Evolutionary conservation across 2,113 vertebrate genomes (phyloP).

Genomic region (Crotalus viridis): DNA sequence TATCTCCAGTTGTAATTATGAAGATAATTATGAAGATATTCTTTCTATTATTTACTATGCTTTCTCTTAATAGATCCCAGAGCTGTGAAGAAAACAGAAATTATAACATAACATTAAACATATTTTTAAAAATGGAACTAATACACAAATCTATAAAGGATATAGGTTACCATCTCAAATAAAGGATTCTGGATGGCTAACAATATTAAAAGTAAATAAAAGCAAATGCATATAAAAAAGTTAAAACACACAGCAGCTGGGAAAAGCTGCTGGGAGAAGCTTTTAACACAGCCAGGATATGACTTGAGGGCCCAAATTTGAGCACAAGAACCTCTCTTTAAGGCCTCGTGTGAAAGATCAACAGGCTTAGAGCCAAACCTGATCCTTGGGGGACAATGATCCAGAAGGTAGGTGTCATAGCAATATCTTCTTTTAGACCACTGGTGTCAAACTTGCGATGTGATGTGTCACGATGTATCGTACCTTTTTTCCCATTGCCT

Average conservation of each 20-base stretch:
- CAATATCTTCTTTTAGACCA: neutral
- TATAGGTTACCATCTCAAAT: neutral
- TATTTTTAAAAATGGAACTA: neutral
- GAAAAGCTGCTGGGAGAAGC: neutral
- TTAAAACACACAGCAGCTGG: neutral
- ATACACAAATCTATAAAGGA: neutral
- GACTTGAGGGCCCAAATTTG: neutral
- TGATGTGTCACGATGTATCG: too few species aligned
- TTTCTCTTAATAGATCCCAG: neutral
- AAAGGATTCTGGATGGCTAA: neutral
- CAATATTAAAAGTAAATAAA: neutral
- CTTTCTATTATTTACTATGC: neutral
- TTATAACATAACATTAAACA: neutral
- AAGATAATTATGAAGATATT: neutral
- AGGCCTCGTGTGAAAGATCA: neutral
- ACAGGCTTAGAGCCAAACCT: neutral
- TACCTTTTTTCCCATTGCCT: too few species aligned
- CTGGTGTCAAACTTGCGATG: too few species aligned
- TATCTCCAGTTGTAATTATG: neutral
- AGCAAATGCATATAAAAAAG: neutral
- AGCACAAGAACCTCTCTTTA: neutral
- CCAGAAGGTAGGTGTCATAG: neutral
- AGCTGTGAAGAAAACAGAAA: neutral
- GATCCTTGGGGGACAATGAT: neutral
- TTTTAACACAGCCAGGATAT: neutral